Percentiles rank a stretch among this genome's conserved stretches.
phyloP scores from a whole-genome alignment of 2,797 vertebrate genomes.

The Oreortyx pictus region DNA sequence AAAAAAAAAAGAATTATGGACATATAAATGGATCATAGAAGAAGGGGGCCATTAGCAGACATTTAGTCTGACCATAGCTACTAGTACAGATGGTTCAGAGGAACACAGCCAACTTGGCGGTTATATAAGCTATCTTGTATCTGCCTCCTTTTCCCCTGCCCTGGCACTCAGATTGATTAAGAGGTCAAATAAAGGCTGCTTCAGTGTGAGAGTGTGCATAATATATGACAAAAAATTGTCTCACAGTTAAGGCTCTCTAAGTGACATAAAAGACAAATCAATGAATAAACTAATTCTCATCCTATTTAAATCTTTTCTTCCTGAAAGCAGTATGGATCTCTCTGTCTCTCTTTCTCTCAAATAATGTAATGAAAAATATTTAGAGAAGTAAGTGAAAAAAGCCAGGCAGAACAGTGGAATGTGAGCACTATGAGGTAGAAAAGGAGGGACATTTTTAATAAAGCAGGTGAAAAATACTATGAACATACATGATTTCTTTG shows the following conservation, averaged over 20 bases:
- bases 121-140: slow-evolving; percentile 72
- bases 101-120: slow-evolving; percentile 76
- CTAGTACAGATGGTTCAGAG: slow-evolving; percentile 79
- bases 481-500: background rate
- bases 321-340: background rate
- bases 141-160: slow-evolving; percentile 58
- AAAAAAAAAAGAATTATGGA: background rate
- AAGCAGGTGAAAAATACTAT: background rate
- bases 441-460: background rate
- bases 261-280: slow-evolving; percentile 72
- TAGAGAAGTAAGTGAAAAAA: background rate
- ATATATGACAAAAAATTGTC: slow-evolving; percentile 72
- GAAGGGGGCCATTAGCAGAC: slow-evolving; percentile 75
- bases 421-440: background rate
- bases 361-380: background rate
- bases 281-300: slow-evolving; percentile 71
- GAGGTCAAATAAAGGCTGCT: slow-evolving; percentile 81
- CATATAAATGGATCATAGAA: slow-evolving; percentile 66
- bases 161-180: slow-evolving; percentile 78
- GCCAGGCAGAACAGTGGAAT: background rate
- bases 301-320: slow-evolving; percentile 45
- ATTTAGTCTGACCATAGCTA: slow-evolving; percentile 74
- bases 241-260: slow-evolving; percentile 71
- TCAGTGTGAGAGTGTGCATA: slow-evolving; percentile 55
- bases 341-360: background rate